These are phyloP conservation scores for Myopa tessellatipennis DNA, from an alignment of 2,888 invertebrate species.

Conservation along the genomic window DNA sequence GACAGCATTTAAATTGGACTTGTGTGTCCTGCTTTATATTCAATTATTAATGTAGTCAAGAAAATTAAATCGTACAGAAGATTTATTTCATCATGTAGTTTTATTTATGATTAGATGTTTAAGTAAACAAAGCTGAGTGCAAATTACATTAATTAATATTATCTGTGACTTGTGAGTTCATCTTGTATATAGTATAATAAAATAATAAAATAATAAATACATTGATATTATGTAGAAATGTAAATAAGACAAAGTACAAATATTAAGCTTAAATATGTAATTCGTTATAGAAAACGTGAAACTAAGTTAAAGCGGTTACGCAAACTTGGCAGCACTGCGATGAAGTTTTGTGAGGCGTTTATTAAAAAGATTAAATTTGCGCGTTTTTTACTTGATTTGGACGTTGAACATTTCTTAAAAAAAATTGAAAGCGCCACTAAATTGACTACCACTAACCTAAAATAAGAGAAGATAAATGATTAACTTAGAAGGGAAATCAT, in stretches of 20 bases:
- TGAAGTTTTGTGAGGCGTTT: neutral
- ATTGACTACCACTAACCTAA: constrained; percentile 31
- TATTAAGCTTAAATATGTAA: constrained; percentile 17
- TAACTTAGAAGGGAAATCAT: neutral
- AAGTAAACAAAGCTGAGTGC: constrained; percentile 15
- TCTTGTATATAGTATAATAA: constrained; percentile 3
- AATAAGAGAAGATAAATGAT: constrained; percentile 19
- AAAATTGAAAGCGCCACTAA: constrained; percentile 19
- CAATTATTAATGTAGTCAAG: neutral
- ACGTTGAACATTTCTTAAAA: neutral
- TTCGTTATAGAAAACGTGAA: constrained; percentile 6
- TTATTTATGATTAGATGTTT: constrained; percentile 34
- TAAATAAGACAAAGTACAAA: constrained; percentile 22
- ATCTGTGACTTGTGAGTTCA: neutral
- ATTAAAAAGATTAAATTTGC: constrained; percentile 6
- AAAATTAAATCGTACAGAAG: neutral
- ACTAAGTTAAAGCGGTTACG: constrained; percentile 17
- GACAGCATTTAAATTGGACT: too few relatives aligned
- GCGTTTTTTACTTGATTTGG: neutral
- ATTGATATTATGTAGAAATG: constrained; percentile 20
- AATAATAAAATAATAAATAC: constrained; percentile 23
- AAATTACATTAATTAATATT: constrained; percentile 26
- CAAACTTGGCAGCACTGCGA: constrained; percentile 27
- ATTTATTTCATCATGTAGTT: neutral
- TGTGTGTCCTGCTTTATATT: too few relatives aligned